phyloP scores from a whole-genome alignment of 2,888 invertebrate species.

The Spodoptera littoralis region DNA sequence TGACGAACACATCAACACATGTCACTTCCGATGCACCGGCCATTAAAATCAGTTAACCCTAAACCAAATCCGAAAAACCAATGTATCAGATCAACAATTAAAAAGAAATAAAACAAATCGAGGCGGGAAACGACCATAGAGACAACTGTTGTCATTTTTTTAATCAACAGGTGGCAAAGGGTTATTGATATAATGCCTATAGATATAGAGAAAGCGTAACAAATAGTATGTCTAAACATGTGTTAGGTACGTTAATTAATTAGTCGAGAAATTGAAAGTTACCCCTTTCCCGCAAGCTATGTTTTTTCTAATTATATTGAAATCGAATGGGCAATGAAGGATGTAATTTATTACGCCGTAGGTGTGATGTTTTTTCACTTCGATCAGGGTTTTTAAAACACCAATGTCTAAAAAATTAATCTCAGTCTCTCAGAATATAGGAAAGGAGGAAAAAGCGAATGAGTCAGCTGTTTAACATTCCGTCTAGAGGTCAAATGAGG shows the following conservation, averaged over 20 bases:
- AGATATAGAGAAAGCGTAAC: conserved; percentile 86
- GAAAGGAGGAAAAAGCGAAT: conserved; percentile 23
- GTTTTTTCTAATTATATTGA: conserved; percentile 59
- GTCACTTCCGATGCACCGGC: conserved; percentile 83
- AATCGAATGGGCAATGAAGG: conserved; percentile 58
- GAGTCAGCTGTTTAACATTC: conserved; percentile 39
- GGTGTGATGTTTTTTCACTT: conserved; percentile 49
- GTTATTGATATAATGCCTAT: conserved; percentile 76
- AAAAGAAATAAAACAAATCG: conserved; percentile 89
- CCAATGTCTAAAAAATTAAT: conserved; percentile 35
- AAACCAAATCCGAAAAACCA: conserved; percentile 63
- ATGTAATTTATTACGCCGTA: conserved; percentile 58
- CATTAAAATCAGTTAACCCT: conserved; percentile 81
- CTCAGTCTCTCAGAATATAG: conserved; percentile 13
- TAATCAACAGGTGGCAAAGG: conserved; percentile 81
- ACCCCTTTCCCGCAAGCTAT: conserved; percentile 66
- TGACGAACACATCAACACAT: conserved; percentile 83
- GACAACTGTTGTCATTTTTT: conserved; percentile 80
- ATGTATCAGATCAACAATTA: conserved; percentile 79
- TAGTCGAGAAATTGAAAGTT: conserved; percentile 86
- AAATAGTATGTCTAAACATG: conserved; percentile 83
- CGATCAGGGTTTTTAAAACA: conserved; percentile 32
- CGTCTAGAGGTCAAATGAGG: conserved; percentile 17
- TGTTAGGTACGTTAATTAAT: conserved; percentile 86
- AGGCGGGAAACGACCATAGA: conserved; percentile 85